Percentiles rank a stretch among this genome's conserved stretches.
phyloP scores from a whole-genome alignment of 2,888 invertebrate species.

The Caenorhabditis sinica region DNA sequence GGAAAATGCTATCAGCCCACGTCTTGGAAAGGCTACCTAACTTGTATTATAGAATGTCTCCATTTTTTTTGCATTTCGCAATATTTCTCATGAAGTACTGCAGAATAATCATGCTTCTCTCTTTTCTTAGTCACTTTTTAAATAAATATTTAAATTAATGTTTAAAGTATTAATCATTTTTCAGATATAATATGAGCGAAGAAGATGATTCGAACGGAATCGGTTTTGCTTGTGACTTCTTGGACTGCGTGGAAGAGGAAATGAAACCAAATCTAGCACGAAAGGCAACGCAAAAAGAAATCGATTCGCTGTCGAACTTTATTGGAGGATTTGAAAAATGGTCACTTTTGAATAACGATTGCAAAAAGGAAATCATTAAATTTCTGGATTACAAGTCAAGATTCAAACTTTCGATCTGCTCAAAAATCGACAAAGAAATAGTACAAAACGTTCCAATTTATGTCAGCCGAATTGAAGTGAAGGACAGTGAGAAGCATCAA shows the following conservation, averaged over 20 bases:
- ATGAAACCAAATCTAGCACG: neutral
- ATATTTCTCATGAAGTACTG: too few relatives aligned
- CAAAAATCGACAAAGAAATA: constrained; percentile 16
- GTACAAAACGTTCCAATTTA: neutral
- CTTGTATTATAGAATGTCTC: too few relatives aligned
- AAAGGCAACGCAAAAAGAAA: constrained; percentile 13
- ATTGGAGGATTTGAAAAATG: constrained; percentile 19
- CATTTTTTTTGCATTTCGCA: too few relatives aligned
- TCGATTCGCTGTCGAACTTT: neutral
- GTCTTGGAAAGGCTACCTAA: too few relatives aligned
- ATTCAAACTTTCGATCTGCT: constrained; percentile 3
- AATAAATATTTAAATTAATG: too few relatives aligned
- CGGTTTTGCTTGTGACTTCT: neutral
- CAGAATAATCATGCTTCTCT: neutral
- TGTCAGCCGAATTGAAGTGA: neutral
- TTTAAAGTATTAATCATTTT: too few relatives aligned
- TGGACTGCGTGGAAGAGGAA: neutral
- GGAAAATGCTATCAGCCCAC: too few relatives aligned
- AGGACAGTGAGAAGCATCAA: neutral
- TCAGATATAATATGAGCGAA: neutral
- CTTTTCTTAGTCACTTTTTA: neutral
- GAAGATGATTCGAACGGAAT: neutral
- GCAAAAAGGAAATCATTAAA: neutral
- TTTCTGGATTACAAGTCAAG: constrained; percentile 23
- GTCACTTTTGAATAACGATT: constrained; percentile 7